phyloP scores from a whole-genome alignment of 2,797 vertebrate genomes.

The Darevskia mixta region DNA sequence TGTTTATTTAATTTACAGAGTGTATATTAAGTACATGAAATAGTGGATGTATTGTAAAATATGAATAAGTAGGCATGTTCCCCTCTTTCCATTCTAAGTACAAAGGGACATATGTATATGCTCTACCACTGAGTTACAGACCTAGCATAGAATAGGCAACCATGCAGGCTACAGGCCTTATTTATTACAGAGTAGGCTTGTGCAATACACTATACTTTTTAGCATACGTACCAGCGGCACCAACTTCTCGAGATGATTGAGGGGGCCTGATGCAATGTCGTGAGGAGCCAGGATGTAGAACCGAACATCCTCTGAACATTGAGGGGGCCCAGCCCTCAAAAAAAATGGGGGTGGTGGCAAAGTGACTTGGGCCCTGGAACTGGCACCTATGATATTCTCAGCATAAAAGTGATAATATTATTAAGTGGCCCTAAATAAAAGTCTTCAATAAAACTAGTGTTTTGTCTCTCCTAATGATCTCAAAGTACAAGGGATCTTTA shows the following conservation, averaged over 20 bases:
- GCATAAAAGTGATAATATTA: not conserved
- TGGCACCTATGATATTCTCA: no score
- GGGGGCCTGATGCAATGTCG: no score
- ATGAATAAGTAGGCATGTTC: not conserved
- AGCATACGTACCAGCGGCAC: no score
- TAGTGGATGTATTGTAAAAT: not conserved
- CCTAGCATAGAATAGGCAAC: not conserved
- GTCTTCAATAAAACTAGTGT: conserved; percentile 3
- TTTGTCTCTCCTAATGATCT: not conserved
- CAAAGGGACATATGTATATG: not conserved
- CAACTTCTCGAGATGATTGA: no score
- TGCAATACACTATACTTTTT: not conserved
- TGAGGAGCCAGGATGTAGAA: no score
- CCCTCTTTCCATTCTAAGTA: not conserved
- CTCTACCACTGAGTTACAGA: not conserved
- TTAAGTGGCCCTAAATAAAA: not conserved
- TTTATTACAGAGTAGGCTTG: not conserved
- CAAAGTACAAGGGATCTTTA: conserved; percentile 34
- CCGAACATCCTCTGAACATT: no score
- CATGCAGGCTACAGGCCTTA: not conserved
- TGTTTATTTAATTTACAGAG: not conserved
- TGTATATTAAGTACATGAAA: no score
- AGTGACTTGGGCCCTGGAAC: no score
- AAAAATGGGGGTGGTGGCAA: no score
- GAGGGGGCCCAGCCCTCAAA: no score